Percentiles rank a stretch among this genome's conserved stretches.
phyloP scores from a whole-genome alignment of 2,888 invertebrate genomes.

The Drosophila vallismaia region DNA sequence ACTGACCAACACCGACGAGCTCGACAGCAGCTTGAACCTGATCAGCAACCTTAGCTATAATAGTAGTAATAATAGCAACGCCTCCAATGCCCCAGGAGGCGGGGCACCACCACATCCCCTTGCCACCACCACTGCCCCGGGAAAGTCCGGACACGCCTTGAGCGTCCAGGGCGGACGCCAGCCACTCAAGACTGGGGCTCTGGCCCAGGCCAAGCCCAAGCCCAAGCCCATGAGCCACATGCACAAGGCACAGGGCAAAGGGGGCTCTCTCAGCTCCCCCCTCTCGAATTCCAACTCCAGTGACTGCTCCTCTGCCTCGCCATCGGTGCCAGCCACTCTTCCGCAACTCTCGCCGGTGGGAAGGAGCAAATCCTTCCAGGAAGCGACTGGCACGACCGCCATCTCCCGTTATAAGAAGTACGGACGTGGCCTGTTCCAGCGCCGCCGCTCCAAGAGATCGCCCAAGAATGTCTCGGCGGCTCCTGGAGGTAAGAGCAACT shows the following conservation, averaged over 20 bases:
- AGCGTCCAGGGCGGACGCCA: conserved; percentile 56
- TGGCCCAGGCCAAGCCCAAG: conserved; percentile 60
- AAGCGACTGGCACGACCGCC: conserved; percentile 71
- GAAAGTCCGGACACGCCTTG: conserved; percentile 41
- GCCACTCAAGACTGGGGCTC: conserved; percentile 77
- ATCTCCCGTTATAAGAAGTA: conserved; percentile 76
- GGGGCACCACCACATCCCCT: conserved; percentile 41
- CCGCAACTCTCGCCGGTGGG: conserved; percentile 75
- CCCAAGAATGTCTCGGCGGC: conserved; percentile 50
- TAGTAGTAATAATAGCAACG: conserved; percentile 83
- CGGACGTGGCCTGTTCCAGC: conserved; percentile 80
- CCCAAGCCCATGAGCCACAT: conserved; percentile 67
- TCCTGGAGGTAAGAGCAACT: conserved; percentile 73
- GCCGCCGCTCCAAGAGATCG: conserved; percentile 81
- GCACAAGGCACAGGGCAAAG: conserved; percentile 66
- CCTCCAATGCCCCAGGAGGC: conserved; percentile 80
- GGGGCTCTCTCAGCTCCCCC: conserved; percentile 75
- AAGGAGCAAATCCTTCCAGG: conserved; percentile 84
- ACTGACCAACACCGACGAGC: conserved; percentile 80
- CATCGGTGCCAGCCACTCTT: conserved; percentile 55
- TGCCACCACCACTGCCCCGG: conserved; percentile 42
- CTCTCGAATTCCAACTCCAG: conserved; percentile 74
- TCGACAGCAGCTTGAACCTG: conserved; percentile 82
- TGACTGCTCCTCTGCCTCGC: conserved; percentile 79
- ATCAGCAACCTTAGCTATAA: conserved; percentile 83